Percentiles rank a stretch among this genome's conserved stretches.
These are phyloP conservation scores for Clistopyga incitator DNA, from an alignment of 2,888 invertebrate species.

Conservation along the genomic window DNA sequence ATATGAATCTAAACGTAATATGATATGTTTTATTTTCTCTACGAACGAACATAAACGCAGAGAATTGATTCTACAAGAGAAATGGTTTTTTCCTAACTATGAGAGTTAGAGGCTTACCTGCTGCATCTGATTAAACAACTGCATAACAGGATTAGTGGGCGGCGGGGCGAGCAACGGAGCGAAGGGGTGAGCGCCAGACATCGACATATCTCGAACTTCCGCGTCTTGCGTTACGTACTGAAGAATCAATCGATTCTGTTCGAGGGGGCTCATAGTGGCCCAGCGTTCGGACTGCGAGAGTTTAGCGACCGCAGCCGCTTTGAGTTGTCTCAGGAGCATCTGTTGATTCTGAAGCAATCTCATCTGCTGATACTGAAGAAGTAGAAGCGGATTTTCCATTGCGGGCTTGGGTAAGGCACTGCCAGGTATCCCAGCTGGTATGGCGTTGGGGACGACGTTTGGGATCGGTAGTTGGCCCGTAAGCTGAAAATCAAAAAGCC, in stretches of 20 bases:
- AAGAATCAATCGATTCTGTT: slow-evolving; percentile 85
- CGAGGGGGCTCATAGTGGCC: slow-evolving; percentile 84
- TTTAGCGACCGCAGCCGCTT: slow-evolving; percentile 81
- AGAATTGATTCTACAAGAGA: no score
- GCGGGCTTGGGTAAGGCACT: slow-evolving; percentile 77
- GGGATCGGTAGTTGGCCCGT: slow-evolving; percentile 75
- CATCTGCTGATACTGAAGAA: slow-evolving; percentile 82
- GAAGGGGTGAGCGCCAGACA: slow-evolving; percentile 80
- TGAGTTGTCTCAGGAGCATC: slow-evolving; percentile 82
- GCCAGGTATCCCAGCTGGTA: slow-evolving; percentile 77
- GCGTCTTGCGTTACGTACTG: slow-evolving; percentile 85
- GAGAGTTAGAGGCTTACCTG: slow-evolving; percentile 78
- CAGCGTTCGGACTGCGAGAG: slow-evolving; percentile 85
- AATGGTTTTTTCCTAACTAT: neutral
- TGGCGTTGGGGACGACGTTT: slow-evolving; percentile 73
- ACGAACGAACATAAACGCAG: no score
- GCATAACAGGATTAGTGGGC: slow-evolving; percentile 85
- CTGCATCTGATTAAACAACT: slow-evolving; percentile 86
- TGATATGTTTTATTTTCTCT: no score
- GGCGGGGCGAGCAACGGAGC: slow-evolving; percentile 80
- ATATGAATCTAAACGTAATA: no score
- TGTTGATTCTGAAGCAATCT: slow-evolving; percentile 84
- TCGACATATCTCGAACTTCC: slow-evolving; percentile 79
- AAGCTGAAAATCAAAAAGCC: slow-evolving; percentile 68
- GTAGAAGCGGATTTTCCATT: slow-evolving; percentile 78